These are phyloP conservation scores for Herpetotheres cachinnans DNA, from an alignment of 2,113 vertebrate species.

Conservation along the genomic window DNA sequence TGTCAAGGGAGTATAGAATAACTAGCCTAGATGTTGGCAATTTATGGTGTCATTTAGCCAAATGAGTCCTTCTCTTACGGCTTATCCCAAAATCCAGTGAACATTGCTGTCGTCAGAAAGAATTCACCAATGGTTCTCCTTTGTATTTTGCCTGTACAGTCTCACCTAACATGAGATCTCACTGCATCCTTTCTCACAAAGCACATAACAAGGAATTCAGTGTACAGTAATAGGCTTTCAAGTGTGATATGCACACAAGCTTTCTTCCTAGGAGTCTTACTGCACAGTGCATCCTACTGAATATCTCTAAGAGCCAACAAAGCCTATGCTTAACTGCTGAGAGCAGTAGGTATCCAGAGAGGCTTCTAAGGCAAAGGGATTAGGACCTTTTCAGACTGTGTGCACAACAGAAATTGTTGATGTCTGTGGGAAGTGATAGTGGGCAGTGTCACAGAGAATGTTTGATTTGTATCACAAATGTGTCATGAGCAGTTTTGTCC, in stretches of 20 bases:
- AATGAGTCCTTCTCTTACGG: not conserved
- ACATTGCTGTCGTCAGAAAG: not conserved
- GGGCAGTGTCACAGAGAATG: not conserved
- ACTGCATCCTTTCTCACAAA: not conserved
- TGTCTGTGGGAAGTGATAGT: not conserved
- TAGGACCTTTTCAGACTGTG: not conserved
- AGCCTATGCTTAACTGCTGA: not conserved
- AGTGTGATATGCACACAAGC: not conserved
- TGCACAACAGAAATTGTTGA: not conserved
- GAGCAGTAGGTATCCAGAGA: not conserved
- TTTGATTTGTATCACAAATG: not conserved
- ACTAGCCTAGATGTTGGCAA: not conserved
- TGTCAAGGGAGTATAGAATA: not conserved
- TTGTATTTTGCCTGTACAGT: not conserved
- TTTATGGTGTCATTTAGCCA: not conserved
- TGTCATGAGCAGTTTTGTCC: not conserved
- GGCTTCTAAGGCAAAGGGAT: not conserved
- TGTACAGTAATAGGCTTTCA: not conserved
- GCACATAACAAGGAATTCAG: not conserved
- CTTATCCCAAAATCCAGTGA: not conserved
- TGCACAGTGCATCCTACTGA: not conserved
- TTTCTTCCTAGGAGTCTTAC: not conserved
- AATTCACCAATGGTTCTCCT: not conserved
- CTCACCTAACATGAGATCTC: not conserved
- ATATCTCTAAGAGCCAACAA: not conserved